Evolutionary conservation across 2,888 invertebrate genomes (phyloP).

Genomic region (Sphaerophoria taeniata): DNA sequence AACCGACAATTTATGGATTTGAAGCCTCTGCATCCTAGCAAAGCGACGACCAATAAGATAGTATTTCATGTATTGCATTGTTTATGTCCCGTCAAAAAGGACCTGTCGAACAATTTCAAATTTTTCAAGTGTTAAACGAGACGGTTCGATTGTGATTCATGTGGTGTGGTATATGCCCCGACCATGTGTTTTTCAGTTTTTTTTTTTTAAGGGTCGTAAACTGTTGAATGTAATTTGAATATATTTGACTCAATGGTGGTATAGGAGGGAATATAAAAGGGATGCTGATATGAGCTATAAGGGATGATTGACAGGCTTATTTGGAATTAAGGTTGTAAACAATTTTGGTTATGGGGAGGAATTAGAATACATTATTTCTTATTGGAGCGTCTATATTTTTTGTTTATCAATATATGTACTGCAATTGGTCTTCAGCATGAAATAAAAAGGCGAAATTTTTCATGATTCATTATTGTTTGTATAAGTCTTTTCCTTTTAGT

Average conservation of each 20-base stretch:
- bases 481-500: too few species aligned
- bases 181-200: constrained; percentile 53
- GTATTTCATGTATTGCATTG: constrained; percentile 59
- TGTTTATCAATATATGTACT: too few species aligned
- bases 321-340: constrained; percentile 16
- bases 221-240: constrained; percentile 49
- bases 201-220: constrained; percentile 40
- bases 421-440: too few species aligned
- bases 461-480: too few species aligned
- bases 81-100: constrained; percentile 60
- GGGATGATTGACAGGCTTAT: constrained; percentile 45
- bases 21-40: constrained; percentile 16
- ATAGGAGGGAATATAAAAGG: not conserved
- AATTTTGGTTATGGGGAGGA: constrained; percentile 17
- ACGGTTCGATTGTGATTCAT: constrained; percentile 46
- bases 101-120: constrained; percentile 54
- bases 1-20: constrained; percentile 68
- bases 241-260: constrained; percentile 17
- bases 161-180: constrained; percentile 45
- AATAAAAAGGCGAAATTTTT: too few species aligned
- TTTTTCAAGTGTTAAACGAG: constrained; percentile 68
- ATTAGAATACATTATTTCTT: not conserved
- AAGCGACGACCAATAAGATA: constrained; percentile 12
- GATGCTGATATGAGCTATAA: constrained; percentile 24
- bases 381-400: too few species aligned